Conservation (phyloP, 2,888 invertebrate genomes). For the Tenthredo scrophulariae region DNA sequence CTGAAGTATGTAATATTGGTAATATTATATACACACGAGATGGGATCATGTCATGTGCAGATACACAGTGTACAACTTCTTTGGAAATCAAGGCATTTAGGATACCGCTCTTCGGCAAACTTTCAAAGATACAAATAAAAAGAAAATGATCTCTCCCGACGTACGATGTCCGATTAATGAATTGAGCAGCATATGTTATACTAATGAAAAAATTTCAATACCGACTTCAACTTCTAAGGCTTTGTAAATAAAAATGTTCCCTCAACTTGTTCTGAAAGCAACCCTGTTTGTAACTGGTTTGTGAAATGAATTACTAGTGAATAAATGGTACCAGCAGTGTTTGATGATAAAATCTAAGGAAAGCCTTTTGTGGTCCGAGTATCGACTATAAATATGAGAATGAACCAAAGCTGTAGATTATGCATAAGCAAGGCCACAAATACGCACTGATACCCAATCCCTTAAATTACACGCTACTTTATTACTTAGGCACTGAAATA, state of each 20-base stretch:
- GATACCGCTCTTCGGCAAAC: background rate
- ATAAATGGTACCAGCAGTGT: background rate
- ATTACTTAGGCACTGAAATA: constrained; percentile 74
- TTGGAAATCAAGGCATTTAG: constrained; percentile 5
- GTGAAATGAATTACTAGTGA: background rate
- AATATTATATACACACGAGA: constrained; percentile 15
- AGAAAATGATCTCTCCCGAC: background rate
- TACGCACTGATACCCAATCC: constrained; percentile 60
- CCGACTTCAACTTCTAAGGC: background rate
- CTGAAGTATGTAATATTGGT: constrained; percentile 32
- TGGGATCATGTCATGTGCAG: background rate
- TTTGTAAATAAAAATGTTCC: constrained; percentile 18
- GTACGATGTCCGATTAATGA: background rate
- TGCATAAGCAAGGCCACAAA: constrained; percentile 60
- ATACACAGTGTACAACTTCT: constrained; percentile 8
- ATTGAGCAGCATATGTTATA: constrained; percentile 10
- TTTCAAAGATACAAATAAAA: background rate
- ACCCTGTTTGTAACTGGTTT: constrained; percentile 29
- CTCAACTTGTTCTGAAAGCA: constrained; percentile 32
- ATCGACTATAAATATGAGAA: constrained; percentile 47
- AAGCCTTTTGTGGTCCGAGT: constrained; percentile 32
- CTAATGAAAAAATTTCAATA: background rate
- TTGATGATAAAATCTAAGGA: background rate
- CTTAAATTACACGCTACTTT: constrained; percentile 66
- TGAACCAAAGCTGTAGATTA: constrained; percentile 49